These are phyloP conservation scores for Chironomus riparius DNA, from an alignment of 2,888 invertebrate species.

Conservation along the genomic window DNA sequence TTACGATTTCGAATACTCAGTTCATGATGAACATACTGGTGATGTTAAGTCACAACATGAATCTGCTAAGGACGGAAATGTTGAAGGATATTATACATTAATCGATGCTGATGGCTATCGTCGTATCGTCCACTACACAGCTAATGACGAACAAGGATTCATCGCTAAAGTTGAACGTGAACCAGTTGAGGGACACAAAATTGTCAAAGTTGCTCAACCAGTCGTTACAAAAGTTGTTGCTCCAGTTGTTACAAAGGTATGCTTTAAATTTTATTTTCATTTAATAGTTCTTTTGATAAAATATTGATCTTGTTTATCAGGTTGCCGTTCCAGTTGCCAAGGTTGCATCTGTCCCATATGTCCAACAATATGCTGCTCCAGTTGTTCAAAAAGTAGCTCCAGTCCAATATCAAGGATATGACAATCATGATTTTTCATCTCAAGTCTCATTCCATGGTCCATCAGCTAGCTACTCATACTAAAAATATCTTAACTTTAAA, in stretches of 20 bases:
- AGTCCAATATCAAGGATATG: not conserved
- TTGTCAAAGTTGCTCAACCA: not conserved
- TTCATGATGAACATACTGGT: constrained; percentile 4
- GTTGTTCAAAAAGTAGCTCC: not conserved
- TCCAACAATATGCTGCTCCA: constrained; percentile 1
- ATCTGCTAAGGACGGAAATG: not conserved
- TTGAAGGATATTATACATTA: constrained; percentile 6
- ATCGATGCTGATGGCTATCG: constrained; percentile 20
- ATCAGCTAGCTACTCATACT: constrained; percentile 8
- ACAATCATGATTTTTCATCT: constrained; percentile 15
- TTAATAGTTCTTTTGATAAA: not conserved
- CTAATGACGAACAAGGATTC: not conserved
- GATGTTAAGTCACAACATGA: not conserved
- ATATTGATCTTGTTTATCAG: not conserved
- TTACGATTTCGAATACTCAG: constrained; percentile 3
- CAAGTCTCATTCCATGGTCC: constrained; percentile 18
- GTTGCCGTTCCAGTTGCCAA: not conserved
- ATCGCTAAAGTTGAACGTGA: not conserved
- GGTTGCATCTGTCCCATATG: not conserved
- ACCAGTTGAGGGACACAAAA: not conserved
- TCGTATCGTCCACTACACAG: not conserved
- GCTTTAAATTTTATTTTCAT: not conserved
- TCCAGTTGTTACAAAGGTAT: not conserved
- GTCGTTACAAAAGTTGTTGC: not conserved
- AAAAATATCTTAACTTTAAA: not conserved